phyloP scores from a whole-genome alignment of 2,888 invertebrate genomes.

The Diarsia mendica region DNA sequence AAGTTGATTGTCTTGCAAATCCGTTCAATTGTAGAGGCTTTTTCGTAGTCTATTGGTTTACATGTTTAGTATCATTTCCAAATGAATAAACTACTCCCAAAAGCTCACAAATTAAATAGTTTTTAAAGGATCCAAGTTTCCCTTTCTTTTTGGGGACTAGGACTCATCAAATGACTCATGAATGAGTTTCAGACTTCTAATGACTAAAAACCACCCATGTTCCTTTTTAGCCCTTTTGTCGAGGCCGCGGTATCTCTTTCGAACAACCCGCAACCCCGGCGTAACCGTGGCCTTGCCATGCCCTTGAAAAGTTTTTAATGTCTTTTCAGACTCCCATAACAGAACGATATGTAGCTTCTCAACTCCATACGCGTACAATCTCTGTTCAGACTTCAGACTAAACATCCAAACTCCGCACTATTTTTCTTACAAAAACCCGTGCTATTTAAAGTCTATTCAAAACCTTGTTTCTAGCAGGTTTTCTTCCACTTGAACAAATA shows the following conservation, averaged over 20 bases:
- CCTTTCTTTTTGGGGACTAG: no score
- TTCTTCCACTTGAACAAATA: background rate
- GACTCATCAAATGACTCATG: no score
- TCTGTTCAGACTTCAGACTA: slow-evolving; percentile 39
- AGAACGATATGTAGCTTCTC: slow-evolving; percentile 27
- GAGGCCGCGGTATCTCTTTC: no score
- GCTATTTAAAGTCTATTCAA: slow-evolving; percentile 11
- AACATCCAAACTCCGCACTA: slow-evolving; percentile 34
- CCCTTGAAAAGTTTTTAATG: background rate
- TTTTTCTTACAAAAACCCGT: slow-evolving; percentile 37
- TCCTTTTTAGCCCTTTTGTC: no score
- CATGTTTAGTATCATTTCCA: background rate
- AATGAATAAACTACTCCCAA: background rate
- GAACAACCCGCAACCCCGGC: no score
- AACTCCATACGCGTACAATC: slow-evolving; percentile 35
- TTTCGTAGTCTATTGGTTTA: no score
- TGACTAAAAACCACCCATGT: no score
- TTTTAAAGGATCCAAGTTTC: background rate
- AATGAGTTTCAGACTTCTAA: no score
- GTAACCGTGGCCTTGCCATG: background rate
- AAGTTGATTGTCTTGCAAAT: background rate
- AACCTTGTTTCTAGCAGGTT: background rate
- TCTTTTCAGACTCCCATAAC: slow-evolving; percentile 8
- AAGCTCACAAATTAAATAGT: no score
- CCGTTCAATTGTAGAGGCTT: no score